Percentiles rank a stretch among this genome's conserved stretches.
Evolutionary conservation across 2,888 invertebrate genomes (phyloP).

Genomic region (Cerastis rubricosa): DNA sequence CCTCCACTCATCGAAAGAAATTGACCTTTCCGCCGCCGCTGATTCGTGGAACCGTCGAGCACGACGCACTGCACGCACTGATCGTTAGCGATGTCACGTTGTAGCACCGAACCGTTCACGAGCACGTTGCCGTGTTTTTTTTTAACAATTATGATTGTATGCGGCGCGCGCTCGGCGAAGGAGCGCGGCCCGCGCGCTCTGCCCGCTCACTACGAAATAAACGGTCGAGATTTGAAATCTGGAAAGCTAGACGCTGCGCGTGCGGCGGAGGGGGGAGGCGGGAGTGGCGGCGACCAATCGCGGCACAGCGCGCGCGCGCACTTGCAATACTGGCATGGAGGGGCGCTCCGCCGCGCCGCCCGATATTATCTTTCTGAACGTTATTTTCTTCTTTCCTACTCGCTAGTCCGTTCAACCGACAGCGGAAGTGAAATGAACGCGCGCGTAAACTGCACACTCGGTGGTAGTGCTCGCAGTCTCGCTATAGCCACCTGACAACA

Average conservation of each 20-base stretch:
- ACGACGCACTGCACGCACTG: conserved; percentile 88
- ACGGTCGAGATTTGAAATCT: conserved; percentile 91
- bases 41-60: conserved; percentile 75
- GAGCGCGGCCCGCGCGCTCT: conserved; percentile 80
- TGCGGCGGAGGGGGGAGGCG: conserved; percentile 79
- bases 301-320: conserved; percentile 81
- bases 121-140: conserved; percentile 86
- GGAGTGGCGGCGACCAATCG: conserved; percentile 78
- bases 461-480: conserved; percentile 63
- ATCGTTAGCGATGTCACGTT: conserved; percentile 87
- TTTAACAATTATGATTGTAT: conserved; percentile 75
- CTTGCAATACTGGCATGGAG: conserved; percentile 82
- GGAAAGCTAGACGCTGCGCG: conserved; percentile 89
- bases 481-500: conserved; percentile 66
- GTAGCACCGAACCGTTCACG: conserved; percentile 85
- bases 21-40: conserved; percentile 83
- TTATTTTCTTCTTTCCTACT: conserved; percentile 89
- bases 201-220: conserved; percentile 88
- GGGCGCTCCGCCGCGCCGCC: conserved; percentile 78
- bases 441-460: conserved; percentile 85
- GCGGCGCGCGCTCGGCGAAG: conserved; percentile 73
- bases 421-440: conserved; percentile 89
- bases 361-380: conserved; percentile 90
- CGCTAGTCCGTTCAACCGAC: conserved; percentile 88
- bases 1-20: conserved; percentile 94